A percentile compares a stretch with the other conserved stretches of the same genome.
Conservation (phyloP, 2,797 vertebrate genomes). For the Urocyon cinereoargenteus region DNA sequence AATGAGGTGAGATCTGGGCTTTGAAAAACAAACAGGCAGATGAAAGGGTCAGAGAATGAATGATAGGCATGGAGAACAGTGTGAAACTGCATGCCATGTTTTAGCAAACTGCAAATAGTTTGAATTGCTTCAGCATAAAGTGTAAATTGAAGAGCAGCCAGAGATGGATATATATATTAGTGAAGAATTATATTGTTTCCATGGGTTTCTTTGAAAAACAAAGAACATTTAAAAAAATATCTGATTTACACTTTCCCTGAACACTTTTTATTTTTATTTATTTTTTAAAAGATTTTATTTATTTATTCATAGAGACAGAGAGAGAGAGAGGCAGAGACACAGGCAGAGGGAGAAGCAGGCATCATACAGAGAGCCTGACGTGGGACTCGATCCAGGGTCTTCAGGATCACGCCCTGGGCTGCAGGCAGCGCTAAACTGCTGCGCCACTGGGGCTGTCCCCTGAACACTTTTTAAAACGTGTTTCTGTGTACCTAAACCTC, state of each 20-base stretch:
- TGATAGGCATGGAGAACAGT: not conserved
- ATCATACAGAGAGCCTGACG: too few relatives aligned
- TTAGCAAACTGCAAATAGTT: not conserved
- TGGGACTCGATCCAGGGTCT: too few relatives aligned
- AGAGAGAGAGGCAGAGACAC: too few relatives aligned
- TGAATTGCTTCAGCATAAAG: not conserved
- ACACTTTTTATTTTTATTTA: not conserved
- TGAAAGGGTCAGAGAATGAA: not conserved
- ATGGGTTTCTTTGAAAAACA: not conserved
- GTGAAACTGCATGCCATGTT: not conserved
- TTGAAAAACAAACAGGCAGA: not conserved
- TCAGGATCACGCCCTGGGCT: too few relatives aligned
- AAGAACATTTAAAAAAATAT: not conserved
- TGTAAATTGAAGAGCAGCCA: not conserved
- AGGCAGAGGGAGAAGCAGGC: too few relatives aligned
- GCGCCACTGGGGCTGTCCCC: too few relatives aligned
- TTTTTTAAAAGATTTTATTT: too few relatives aligned
- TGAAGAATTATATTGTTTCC: slow-evolving; percentile 24
- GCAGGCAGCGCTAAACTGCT: too few relatives aligned
- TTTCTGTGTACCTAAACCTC: not conserved
- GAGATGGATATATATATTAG: not conserved
- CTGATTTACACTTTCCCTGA: not conserved
- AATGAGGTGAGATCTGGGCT: not conserved
- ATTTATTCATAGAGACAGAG: too few relatives aligned
- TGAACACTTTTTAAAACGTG: not conserved